A percentile compares a stretch with the other conserved stretches of the same genome.
These are phyloP conservation scores for Girardinus metallicus DNA, from an alignment of 2,797 vertebrate species.

Conservation along the genomic window DNA sequence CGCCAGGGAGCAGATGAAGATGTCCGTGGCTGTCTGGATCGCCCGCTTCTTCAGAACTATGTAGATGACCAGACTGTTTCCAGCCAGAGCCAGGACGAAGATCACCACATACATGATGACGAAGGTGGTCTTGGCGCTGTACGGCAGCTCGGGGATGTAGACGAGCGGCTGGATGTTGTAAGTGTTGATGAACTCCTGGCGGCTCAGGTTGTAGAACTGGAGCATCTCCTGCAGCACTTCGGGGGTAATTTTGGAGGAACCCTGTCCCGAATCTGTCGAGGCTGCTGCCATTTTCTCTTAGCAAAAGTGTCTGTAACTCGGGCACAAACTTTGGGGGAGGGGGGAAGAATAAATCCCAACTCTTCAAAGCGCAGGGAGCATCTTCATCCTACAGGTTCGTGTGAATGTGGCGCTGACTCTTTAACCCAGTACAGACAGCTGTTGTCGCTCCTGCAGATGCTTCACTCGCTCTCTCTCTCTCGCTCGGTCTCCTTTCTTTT, in stretches of 20 bases:
- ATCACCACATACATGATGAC: constrained; percentile 82
- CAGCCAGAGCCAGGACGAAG: constrained; percentile 82
- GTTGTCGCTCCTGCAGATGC: constrained; percentile 25
- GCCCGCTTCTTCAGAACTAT: constrained; percentile 80
- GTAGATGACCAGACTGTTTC: constrained; percentile 85
- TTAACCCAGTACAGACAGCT: neutral
- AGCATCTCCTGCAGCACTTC: constrained; percentile 82
- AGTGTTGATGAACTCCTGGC: constrained; percentile 82
- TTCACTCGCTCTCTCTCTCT: neutral
- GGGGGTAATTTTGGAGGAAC: constrained; percentile 78
- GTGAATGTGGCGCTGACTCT: constrained; percentile 24
- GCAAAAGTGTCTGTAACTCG: neutral
- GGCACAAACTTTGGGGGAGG: neutral
- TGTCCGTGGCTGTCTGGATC: constrained; percentile 81
- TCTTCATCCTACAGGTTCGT: constrained; percentile 19
- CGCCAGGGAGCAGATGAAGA: constrained; percentile 86
- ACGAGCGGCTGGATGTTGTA: constrained; percentile 86
- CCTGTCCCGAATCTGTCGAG: constrained; percentile 58
- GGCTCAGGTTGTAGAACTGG: constrained; percentile 83
- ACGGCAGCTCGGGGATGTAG: constrained; percentile 84
- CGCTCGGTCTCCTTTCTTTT: neutral
- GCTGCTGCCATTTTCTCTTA: constrained; percentile 57
- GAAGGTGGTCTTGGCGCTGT: constrained; percentile 79
- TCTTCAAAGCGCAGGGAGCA: neutral
- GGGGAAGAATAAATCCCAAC: rapidly evolving